These are phyloP conservation scores for Crotalus horridus DNA, from an alignment of 2,113 vertebrate species.

Conservation along the genomic window DNA sequence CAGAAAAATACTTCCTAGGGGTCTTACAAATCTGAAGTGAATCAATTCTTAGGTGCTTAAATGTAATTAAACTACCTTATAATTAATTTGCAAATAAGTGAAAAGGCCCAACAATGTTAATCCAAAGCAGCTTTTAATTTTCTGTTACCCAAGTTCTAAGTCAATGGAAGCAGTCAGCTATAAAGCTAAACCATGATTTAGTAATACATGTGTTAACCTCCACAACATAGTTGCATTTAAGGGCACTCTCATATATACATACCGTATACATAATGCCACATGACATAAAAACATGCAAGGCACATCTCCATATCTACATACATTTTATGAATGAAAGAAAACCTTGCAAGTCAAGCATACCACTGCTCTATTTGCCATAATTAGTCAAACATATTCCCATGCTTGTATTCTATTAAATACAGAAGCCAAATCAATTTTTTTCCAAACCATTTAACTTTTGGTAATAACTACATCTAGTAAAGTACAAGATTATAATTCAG, in stretches of 20 bases:
- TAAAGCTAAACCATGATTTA: not conserved
- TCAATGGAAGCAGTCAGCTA: not conserved
- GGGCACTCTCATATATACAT: not conserved
- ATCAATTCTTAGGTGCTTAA: not conserved
- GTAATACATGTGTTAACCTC: not conserved
- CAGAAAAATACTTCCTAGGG: not conserved
- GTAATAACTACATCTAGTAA: not conserved
- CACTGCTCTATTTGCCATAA: not conserved
- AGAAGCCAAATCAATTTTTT: not conserved
- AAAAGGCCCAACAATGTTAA: slow-evolving; percentile 11
- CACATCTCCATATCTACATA: not conserved
- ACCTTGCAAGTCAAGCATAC: not conserved
- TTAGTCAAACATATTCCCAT: not conserved
- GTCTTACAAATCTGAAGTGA: slow-evolving; percentile 5
- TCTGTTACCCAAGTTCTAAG: slow-evolving; percentile 22
- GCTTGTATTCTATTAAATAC: not conserved
- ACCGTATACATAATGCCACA: not conserved
- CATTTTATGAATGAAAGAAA: not conserved
- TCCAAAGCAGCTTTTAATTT: slow-evolving; percentile 14
- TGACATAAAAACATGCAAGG: not conserved
- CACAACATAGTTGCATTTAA: not conserved
- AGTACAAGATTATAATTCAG: not conserved
- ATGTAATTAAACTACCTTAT: slow-evolving; percentile 10
- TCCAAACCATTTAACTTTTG: not conserved
- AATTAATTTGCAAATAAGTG: not conserved